These are phyloP conservation scores for Vespertilio murinus DNA, from an alignment of 2,797 vertebrate genomes.

Conservation along the genomic window DNA sequence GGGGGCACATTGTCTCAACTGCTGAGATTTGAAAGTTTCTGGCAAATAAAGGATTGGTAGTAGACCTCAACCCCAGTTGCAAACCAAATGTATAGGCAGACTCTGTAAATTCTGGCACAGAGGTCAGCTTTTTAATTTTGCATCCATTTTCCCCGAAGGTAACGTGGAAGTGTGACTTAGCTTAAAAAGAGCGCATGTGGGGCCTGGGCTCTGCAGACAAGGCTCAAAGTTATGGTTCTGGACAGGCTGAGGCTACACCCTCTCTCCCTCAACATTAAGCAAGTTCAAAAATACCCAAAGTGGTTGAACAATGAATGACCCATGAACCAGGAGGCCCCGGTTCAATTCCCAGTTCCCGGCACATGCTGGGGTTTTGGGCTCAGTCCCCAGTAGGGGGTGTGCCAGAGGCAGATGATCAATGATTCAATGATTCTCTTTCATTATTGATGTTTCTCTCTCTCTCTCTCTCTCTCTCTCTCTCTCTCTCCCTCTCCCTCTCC, in stretches of 20 bases:
- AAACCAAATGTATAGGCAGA: neutral
- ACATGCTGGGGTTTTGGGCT: too few relatives aligned
- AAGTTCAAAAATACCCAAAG: neutral
- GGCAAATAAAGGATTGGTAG: neutral
- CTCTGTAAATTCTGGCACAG: neutral
- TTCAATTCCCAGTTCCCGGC: too few relatives aligned
- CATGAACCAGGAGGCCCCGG: too few relatives aligned
- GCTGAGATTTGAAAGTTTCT: neutral
- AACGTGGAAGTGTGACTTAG: neutral
- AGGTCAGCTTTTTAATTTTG: neutral
- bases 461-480: too few relatives aligned
- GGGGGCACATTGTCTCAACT: neutral
- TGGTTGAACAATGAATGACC: too few relatives aligned
- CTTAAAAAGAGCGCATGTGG: rapidly evolving
- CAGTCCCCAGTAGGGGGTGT: too few relatives aligned
- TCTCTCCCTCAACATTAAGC: neutral
- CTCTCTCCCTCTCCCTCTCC: too few relatives aligned
- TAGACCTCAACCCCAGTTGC: neutral
- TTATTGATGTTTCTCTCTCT: too few relatives aligned
- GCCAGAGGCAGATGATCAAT: too few relatives aligned
- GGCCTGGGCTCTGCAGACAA: neutral
- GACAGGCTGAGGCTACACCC: neutral
- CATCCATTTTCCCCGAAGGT: neutral
- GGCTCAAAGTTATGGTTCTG: neutral
- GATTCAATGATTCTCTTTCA: too few relatives aligned